A percentile compares a stretch with the other conserved stretches of the same genome.
Evolutionary conservation across 1,140 invertebrate species (phyloP).

Genomic region (Bombus vancouverensis): DNA sequence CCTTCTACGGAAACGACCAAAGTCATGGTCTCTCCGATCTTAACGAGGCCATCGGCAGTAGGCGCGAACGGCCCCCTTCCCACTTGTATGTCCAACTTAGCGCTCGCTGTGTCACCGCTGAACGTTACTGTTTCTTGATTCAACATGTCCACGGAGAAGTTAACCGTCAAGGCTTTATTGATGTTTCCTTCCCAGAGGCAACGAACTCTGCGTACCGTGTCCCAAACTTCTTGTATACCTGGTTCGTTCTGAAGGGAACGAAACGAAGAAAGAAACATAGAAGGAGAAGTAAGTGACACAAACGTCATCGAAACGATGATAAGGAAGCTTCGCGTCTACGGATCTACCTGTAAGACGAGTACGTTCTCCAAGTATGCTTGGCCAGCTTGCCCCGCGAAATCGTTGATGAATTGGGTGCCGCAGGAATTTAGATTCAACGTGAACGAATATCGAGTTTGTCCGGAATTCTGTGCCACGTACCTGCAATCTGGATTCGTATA

Average conservation of each 20-base stretch:
- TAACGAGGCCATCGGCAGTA: constrained; percentile 89
- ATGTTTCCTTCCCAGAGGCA: constrained; percentile 92
- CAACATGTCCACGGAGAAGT: constrained; percentile 90
- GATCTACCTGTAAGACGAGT: constrained; percentile 86
- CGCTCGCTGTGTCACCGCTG: constrained; percentile 91
- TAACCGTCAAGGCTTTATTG: constrained; percentile 88
- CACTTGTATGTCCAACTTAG: constrained; percentile 90
- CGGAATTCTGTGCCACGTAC: constrained; percentile 88
- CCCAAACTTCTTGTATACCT: constrained; percentile 92
- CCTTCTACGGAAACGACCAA: constrained; percentile 91
- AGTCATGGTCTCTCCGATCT: constrained; percentile 92
- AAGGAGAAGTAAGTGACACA: neutral
- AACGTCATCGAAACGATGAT: neutral
- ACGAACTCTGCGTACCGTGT: constrained; percentile 89
- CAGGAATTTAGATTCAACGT: constrained; percentile 90
- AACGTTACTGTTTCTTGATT: constrained; percentile 92
- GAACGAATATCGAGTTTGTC: constrained; percentile 88
- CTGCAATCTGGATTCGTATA: constrained; percentile 88
- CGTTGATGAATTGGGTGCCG: constrained; percentile 91
- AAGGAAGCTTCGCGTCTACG: neutral
- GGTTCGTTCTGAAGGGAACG: constrained; percentile 85
- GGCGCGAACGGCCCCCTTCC: constrained; percentile 91
- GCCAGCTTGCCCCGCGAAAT: constrained; percentile 87
- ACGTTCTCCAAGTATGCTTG: constrained; percentile 92
- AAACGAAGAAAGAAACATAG: neutral